These are phyloP conservation scores for Megastigmus dorsalis DNA, from an alignment of 2,888 invertebrate species.

Conservation along the genomic window DNA sequence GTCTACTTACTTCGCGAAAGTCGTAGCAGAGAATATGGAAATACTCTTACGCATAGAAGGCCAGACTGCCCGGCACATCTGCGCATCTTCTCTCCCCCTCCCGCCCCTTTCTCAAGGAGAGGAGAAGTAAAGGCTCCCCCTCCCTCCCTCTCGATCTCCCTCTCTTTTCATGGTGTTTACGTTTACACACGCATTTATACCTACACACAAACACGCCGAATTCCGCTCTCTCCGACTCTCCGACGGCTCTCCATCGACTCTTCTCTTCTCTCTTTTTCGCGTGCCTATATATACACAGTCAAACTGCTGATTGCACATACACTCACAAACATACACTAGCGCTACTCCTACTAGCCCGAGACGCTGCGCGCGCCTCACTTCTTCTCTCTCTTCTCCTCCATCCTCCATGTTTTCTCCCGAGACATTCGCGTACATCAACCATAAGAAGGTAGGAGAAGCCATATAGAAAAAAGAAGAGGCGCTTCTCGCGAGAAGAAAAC, in stretches of 20 bases:
- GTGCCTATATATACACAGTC: background rate
- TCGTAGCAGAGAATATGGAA: too few species aligned
- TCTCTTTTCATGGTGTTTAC: constrained; percentile 26
- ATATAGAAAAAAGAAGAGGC: background rate
- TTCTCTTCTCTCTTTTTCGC: background rate
- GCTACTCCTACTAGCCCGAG: too few species aligned
- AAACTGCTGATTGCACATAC: too few species aligned
- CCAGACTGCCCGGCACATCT: background rate
- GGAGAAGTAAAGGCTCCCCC: too few species aligned
- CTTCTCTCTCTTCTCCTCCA: background rate
- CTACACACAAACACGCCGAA: constrained; percentile 9
- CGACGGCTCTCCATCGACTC: background rate
- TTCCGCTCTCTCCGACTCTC: background rate
- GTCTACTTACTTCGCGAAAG: too few species aligned
- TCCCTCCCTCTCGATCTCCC: background rate
- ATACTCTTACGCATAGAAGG: too few species aligned
- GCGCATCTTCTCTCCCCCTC: background rate
- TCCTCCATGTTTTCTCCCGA: constrained; percentile 41
- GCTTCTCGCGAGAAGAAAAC: background rate
- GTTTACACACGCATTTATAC: constrained; percentile 26
- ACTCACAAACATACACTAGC: too few species aligned
- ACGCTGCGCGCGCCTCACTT: background rate
- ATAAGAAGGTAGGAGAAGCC: constrained; percentile 1
- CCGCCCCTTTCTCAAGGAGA: background rate
- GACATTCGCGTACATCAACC: background rate